Percentiles rank a stretch among this genome's conserved stretches.
Conservation (phyloP, 2,888 invertebrate species). For the Ptychoptera albimana region DNA sequence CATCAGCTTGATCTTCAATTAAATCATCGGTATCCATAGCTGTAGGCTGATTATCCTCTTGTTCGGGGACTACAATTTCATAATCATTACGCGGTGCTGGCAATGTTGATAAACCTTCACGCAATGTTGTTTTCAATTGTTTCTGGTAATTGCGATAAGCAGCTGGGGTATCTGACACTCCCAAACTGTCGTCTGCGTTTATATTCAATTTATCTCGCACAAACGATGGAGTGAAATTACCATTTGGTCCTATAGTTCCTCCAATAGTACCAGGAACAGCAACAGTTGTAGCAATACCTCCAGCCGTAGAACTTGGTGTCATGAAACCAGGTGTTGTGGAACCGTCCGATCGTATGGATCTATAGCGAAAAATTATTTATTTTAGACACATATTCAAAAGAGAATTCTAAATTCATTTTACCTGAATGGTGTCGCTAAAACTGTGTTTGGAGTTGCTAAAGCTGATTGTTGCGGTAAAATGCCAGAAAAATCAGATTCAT, state of each 20-base stretch:
- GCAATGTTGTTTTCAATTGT: conserved; percentile 58
- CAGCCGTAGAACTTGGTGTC: conserved; percentile 35
- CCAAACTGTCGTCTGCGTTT: conserved; percentile 71
- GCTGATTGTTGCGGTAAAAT: conserved; percentile 55
- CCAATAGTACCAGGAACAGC: conserved; percentile 26
- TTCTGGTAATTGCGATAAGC: conserved; percentile 49
- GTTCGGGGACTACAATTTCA: conserved; percentile 92
- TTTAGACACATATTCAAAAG: conserved; percentile 10
- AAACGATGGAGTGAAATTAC: conserved; percentile 44
- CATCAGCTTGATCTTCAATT: conserved; percentile 75
- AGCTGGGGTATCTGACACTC: conserved; percentile 53
- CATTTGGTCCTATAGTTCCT: conserved; percentile 13
- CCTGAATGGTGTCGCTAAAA: conserved; percentile 75
- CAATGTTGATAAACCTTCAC: conserved; percentile 59
- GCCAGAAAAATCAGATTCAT: conserved; percentile 76
- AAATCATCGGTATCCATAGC: conserved; percentile 28
- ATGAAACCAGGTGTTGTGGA: conserved; percentile 43
- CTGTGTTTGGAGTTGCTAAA: conserved; percentile 78
- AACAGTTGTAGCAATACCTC: background rate
- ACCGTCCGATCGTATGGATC: conserved; percentile 49
- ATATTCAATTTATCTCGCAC: conserved; percentile 89
- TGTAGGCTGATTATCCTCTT: conserved; percentile 39
- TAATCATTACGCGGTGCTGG: conserved; percentile 94
- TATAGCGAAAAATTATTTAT: conserved; percentile 12
- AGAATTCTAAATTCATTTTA: conserved; percentile 18